Evolutionary conservation across 2,888 invertebrate genomes (phyloP), one percentile per base, ranked within the genome.

Genomic region (Thymelicus lineola): DNA sequence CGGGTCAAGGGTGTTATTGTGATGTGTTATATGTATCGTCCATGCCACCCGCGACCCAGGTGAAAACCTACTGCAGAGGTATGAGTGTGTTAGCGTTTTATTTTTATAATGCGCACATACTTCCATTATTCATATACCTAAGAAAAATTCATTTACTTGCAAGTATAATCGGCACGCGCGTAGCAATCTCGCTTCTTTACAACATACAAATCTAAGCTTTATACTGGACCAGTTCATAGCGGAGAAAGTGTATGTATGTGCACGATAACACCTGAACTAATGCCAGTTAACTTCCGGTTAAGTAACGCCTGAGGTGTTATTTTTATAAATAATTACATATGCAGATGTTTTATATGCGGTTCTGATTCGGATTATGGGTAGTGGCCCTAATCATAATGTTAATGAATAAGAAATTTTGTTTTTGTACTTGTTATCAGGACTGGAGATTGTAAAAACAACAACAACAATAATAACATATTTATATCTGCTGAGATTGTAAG

Each of bases 241-340:
- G 86, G 91, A 87, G 91, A 92, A 92, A 91, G 91, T 90, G 77
- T 86, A 83, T 82, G 85, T 81, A 79, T 78, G 84, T 82, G 85
- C 82, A 79, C 78, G 77, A 77, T 82, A 85, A 86, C 87, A 87
- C 86, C 84, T 85, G 82, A 83, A 80, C 80, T 76, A 79, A 80
- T 77, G 78, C 78, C 75, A 77, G 81, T 79, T 82, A 79, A 81
- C 85, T 88, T 90, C 90, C 90, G 89, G 82, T 82, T 80, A 75
- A 73, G 75, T 76, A 76, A 77, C 79, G 84, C 87, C 83, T 81
- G 77, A 81, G 88, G 88, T 87, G 85, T 80, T 82, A 82, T 86
- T 86, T 84, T 84, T 77, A 64, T 74, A 66, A 64, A 81, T 83
- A 84, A 85, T 84, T 85, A 84, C 82, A 70, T 72, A 72, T 17